Percentiles rank a stretch among this genome's conserved stretches.
Conservation (phyloP, 2,888 invertebrate genomes). For the Auanema freiburgensis region DNA sequence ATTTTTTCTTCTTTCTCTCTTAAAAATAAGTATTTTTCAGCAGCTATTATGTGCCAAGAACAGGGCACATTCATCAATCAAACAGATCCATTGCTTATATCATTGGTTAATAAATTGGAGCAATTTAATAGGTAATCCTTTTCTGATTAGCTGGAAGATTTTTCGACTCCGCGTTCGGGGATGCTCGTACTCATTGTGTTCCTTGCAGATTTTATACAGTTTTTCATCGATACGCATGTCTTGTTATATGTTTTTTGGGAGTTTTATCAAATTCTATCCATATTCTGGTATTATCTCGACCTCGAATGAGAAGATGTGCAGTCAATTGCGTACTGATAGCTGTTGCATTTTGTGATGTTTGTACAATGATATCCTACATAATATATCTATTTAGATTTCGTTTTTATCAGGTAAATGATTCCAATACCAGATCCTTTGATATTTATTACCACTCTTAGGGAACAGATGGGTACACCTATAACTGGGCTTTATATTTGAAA, state of each 20-base stretch:
- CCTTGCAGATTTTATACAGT: slow-evolving; percentile 47
- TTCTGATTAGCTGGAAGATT: too few species aligned
- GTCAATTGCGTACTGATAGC: slow-evolving; percentile 53
- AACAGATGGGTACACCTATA: slow-evolving; percentile 37
- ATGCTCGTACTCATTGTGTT: not conserved
- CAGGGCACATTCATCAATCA: slow-evolving; percentile 43
- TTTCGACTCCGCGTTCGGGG: too few species aligned
- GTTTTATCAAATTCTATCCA: slow-evolving; percentile 49
- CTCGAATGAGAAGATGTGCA: slow-evolving; percentile 45
- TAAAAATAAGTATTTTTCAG: slow-evolving; percentile 15
- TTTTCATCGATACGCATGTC: slow-evolving; percentile 50
- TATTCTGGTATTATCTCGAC: slow-evolving; percentile 45
- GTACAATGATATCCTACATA: slow-evolving; percentile 50
- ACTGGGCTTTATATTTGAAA: slow-evolving; percentile 43
- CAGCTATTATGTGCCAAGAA: slow-evolving; percentile 47
- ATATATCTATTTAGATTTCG: slow-evolving; percentile 47
- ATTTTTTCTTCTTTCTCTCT: too few species aligned
- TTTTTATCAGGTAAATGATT: slow-evolving; percentile 40
- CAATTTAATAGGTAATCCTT: slow-evolving; percentile 37
- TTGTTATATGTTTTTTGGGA: slow-evolving; percentile 50
- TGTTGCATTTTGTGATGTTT: slow-evolving; percentile 52
- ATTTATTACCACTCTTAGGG: slow-evolving; percentile 21
- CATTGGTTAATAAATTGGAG: slow-evolving; percentile 40
- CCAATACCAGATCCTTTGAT: not conserved
- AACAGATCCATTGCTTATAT: slow-evolving; percentile 33